A percentile compares a stretch with the other conserved stretches of the same genome.
These are phyloP conservation scores for Branchinecta sandiegonensis DNA, from an alignment of 2,888 invertebrate species.

Conservation along the genomic window DNA sequence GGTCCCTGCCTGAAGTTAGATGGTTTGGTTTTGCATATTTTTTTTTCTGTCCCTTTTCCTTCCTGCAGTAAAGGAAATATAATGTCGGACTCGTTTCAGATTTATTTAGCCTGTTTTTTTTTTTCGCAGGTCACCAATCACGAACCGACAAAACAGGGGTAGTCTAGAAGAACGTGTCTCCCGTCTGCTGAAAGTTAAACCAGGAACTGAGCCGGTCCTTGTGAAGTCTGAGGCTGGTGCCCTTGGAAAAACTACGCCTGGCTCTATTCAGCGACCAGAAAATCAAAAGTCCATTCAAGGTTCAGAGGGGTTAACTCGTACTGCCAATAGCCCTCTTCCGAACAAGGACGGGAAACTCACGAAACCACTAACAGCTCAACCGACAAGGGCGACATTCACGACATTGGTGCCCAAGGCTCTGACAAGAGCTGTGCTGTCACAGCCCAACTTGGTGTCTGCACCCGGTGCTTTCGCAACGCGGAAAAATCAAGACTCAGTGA, in stretches of 20 bases:
- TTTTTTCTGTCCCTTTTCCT: too few species aligned
- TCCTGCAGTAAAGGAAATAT: too few species aligned
- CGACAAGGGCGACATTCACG: background rate
- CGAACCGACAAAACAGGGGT: background rate
- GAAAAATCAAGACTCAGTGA: background rate
- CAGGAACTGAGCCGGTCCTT: background rate
- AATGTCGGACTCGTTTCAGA: too few species aligned
- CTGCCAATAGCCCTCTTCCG: background rate
- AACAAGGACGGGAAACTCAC: background rate
- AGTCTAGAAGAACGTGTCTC: constrained; percentile 6
- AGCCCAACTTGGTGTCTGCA: background rate
- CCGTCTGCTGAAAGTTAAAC: background rate
- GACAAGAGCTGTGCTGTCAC: background rate
- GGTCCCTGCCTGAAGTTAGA: too few species aligned
- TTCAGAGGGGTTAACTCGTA: background rate
- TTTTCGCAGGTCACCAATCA: too few species aligned
- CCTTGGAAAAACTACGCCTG: background rate
- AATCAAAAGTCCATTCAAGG: background rate
- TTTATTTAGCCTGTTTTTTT: too few species aligned
- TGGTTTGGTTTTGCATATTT: too few species aligned
- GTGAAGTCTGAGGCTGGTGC: background rate
- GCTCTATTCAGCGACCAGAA: background rate
- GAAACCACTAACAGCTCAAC: background rate
- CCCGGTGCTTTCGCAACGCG: background rate
- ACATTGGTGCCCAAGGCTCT: too few species aligned